Percentiles rank a stretch among this genome's conserved stretches.
These are phyloP conservation scores for Nemoura dubitans DNA, from an alignment of 2,888 invertebrate genomes.

Conservation along the genomic window DNA sequence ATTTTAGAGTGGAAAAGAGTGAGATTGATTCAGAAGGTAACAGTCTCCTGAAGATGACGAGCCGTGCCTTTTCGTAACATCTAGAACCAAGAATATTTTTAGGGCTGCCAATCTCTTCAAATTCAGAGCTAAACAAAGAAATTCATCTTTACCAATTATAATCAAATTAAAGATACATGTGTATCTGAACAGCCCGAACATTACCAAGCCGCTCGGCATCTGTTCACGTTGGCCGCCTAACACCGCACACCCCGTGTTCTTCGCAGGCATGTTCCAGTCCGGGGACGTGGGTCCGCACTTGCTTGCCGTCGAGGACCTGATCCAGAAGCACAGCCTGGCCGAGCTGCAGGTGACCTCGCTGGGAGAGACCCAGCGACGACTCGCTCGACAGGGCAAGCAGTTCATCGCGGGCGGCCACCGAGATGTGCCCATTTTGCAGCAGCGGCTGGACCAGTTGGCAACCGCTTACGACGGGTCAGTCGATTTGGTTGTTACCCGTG, in stretches of 20 bases:
- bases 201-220: no score
- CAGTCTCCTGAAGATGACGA: no score
- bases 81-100: no score
- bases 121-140: no score
- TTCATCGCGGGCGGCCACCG: constrained; percentile 67
- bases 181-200: no score
- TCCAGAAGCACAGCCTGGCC: constrained; percentile 92
- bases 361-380: constrained; percentile 83
- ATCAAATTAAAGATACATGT: no score
- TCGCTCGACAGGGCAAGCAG: constrained; percentile 73
- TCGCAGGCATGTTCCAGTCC: constrained; percentile 63
- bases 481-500: not conserved
- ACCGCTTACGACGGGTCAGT: constrained; percentile 77
- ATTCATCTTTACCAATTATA: no score
- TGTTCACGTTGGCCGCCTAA: no score
- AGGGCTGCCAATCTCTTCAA: no score
- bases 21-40: no score
- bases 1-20: no score
- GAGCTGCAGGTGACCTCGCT: constrained; percentile 91
- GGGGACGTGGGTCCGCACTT: constrained; percentile 94
- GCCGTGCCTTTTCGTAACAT: no score
- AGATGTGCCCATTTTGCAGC: constrained; percentile 71
- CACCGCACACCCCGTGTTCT: not conserved
- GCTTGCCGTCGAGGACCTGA: constrained; percentile 90
- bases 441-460: constrained; percentile 79